Percentiles rank a stretch among this genome's conserved stretches.
Conservation (phyloP, 2,113 vertebrate species). For the Osmerus eperlanus region DNA sequence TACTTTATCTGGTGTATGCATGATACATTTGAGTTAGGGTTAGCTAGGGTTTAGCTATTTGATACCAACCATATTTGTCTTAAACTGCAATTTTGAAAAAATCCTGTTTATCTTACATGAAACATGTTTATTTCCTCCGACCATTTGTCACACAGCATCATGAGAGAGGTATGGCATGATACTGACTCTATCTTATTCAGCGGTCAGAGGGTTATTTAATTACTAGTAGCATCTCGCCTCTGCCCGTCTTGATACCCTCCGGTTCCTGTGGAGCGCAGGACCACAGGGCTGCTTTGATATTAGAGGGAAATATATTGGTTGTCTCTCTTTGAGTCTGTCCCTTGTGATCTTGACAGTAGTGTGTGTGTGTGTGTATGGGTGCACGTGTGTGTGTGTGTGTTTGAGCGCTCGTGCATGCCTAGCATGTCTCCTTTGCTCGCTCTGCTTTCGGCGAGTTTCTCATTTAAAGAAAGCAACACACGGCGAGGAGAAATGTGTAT, state of each 20-base stretch:
- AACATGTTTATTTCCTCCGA: neutral
- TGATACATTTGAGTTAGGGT: neutral
- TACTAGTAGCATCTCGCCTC: neutral
- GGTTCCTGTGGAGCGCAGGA: constrained; percentile 11
- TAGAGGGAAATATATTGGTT: constrained; percentile 8
- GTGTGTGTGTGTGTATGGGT: neutral
- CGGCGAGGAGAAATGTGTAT: constrained; percentile 12
- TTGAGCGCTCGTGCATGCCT: too few species aligned
- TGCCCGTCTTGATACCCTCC: constrained; percentile 2
- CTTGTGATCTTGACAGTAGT: constrained; percentile 16
- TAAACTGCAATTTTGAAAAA: neutral
- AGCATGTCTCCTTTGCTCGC: neutral
- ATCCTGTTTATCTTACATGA: too few species aligned
- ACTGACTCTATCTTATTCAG: constrained; percentile 14
- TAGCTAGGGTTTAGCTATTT: too few species aligned
- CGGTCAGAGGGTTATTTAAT: constrained; percentile 22
- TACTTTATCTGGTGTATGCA: constrained; percentile 11
- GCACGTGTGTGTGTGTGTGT: neutral
- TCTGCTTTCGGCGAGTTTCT: constrained; percentile 9
- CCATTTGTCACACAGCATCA: neutral
- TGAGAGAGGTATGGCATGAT: neutral
- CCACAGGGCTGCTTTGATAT: constrained; percentile 10
- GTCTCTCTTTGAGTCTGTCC: constrained; percentile 18
- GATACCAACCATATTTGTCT: too few species aligned
- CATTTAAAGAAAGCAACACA: constrained; percentile 17